Evolutionary conservation across 2,888 invertebrate species (phyloP), one percentile per base, ranked within the genome.

Genomic region (Epinotia brunnichana): DNA sequence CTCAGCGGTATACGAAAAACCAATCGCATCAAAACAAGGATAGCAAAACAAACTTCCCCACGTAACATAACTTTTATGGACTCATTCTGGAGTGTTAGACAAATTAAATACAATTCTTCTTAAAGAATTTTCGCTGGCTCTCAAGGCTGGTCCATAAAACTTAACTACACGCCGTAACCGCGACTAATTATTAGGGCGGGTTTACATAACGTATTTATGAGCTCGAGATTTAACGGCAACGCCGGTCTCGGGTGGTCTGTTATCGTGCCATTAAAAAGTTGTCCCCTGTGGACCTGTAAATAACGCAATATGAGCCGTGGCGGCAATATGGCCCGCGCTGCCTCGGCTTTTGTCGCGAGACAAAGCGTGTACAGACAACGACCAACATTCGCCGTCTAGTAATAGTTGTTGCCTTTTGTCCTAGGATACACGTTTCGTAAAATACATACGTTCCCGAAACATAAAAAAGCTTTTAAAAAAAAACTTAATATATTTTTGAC

Each of bases 191-290:
- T 92, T 88, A 92, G 92, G 92, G 92, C 90, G 86, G 91, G 92
- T 91, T 92, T 92, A 92, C 93, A 92, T 92, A 91, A 90, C 89
- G 86, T 92, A 93, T 92, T 93, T 92, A 93, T 92, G 92, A 90
- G 89, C 87, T 86, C 83, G 89, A 91, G 92, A 92, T 93, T 92
- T 91, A 90, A 90, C 89, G 88, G 87, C 85, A 86, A 79, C 83
- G 77, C 83, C 82, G 85, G 87, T 90, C 91, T 91, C 91, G 89
- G 90, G 88, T 89, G 92, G 90, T 91, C 92, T 89, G 92, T 92
- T 92, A 93, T 92, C 92, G 88, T 86, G 85, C 89, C 86, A 91
- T 92, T 92, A 92, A 91, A 92, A 92, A 92, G 90, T 93, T 91
- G 92, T 90, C 87, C 92, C 90, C 92, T 79, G 86, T 82, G 91